A percentile compares a stretch with the other conserved stretches of the same genome.
These are phyloP conservation scores for Sceloporus tristichus DNA, from an alignment of 2,113 vertebrate genomes.

Conservation along the genomic window DNA sequence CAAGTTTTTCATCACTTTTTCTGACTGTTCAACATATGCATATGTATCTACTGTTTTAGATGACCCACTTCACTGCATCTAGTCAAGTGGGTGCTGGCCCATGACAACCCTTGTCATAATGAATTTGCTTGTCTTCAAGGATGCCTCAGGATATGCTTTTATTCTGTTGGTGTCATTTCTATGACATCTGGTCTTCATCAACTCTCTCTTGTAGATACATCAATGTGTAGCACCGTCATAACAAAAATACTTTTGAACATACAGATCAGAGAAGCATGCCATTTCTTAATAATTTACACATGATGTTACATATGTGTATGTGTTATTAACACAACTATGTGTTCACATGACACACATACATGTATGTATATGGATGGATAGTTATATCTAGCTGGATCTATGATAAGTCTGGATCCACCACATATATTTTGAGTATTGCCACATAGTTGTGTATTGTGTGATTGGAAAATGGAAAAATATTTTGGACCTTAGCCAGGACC, in stretches of 20 bases:
- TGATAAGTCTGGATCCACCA: background rate
- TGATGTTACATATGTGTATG: conserved; percentile 1
- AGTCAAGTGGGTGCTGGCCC: background rate
- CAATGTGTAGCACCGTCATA: background rate
- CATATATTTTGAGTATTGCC: background rate
- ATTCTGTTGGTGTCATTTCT: background rate
- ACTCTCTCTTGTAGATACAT: background rate
- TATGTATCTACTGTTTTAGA: background rate
- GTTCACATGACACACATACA: background rate
- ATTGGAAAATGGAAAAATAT: background rate
- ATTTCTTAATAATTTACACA: conserved; percentile 16
- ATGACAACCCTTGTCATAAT: background rate
- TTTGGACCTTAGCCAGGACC: background rate
- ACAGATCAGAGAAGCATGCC: background rate
- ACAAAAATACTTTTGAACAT: background rate
- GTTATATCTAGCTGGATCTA: background rate
- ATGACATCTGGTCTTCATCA: background rate
- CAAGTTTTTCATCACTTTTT: background rate
- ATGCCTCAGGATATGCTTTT: background rate
- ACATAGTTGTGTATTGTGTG: background rate
- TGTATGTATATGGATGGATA: background rate
- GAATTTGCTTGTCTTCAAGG: background rate
- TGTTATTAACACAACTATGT: background rate
- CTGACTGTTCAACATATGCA: background rate
- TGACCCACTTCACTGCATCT: background rate